Base-by-base conservation (phyloP, 2,888 invertebrate genomes). In the Leucoma salicis region DNA sequence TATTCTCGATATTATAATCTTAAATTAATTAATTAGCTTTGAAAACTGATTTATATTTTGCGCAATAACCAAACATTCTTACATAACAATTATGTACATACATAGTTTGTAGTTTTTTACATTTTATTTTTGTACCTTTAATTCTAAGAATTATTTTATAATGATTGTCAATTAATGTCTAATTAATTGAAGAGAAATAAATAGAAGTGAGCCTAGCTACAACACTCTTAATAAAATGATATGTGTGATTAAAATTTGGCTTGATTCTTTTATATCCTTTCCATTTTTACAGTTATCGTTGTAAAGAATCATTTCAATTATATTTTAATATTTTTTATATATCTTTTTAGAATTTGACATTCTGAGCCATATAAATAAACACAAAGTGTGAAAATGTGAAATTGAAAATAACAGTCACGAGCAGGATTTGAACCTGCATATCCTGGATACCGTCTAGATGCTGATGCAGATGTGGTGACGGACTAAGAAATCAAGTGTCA, bases 71-170 rank as follows among this genome's bases (percentile, higher is more conserved):
- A 18, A 46, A 50, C 45, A 51, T 41, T 49, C 36, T 41, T 59
- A 51, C 35, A 37, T 55, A 44, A 38, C 37, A 51, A 56, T 59
- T 48, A 48, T 53, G 45, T 54, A 54, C 49, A 52, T 65, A 65
- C 59, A 54, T 65, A 81, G 78, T 70, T 78, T 71, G 78, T 74
- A 70, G 73, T 77, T 77, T 74, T 79, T 79, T 73, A 79, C 72
- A 82, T 82, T 84, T 87, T 86, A 86, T 87, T 78, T 78, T 86
- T 86, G 63, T 85, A 85, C 76, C 74, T 70, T 57, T 80, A 73
- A 66, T 64, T 65, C 49, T 80, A 83, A 82, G 75, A 51, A 75
- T 82, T 74, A 80, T 82, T 80, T 82, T 78, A n/a, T n/a, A 56
- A 57, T 60, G 57, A 78, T 76, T 74, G 86, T 86, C 85, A 87